Percentiles rank a stretch among this genome's conserved stretches.
phyloP scores from a whole-genome alignment of 2,113 vertebrate genomes.

The Anser cygnoides region DNA sequence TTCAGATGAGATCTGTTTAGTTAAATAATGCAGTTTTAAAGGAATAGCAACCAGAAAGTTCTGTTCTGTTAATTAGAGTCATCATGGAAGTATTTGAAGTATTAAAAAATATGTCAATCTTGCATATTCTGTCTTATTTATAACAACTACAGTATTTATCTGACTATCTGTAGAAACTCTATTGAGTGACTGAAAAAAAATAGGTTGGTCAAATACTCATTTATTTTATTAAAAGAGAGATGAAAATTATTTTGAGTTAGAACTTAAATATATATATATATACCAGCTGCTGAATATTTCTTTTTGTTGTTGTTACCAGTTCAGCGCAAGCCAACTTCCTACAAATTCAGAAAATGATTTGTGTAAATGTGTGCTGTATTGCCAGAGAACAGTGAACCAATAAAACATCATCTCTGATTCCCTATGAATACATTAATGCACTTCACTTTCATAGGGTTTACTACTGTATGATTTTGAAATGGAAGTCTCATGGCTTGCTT shows the following conservation, averaged over 20 bases:
- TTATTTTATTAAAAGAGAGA: not conserved
- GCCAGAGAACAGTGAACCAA: not conserved
- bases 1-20: not conserved
- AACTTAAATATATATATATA: not conserved
- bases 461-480: not conserved
- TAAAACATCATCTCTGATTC: constrained; percentile 3
- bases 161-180: not conserved
- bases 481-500: not conserved
- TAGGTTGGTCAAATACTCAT: not conserved
- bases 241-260: not conserved
- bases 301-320: not conserved
- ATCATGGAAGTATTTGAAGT: not conserved
- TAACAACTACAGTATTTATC: not conserved
- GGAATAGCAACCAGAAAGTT: not conserved
- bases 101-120: not conserved
- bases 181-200: not conserved
- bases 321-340: not conserved
- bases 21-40: not conserved
- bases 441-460: not conserved
- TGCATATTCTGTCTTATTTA: not conserved
- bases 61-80: not conserved
- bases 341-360: not conserved
- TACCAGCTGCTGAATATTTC: not conserved
- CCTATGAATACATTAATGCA: not conserved
- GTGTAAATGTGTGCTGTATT: not conserved